Percentiles rank a stretch among this genome's conserved stretches.
These are phyloP conservation scores for Hylia prasina DNA, from an alignment of 2,113 vertebrate genomes.

Conservation along the genomic window DNA sequence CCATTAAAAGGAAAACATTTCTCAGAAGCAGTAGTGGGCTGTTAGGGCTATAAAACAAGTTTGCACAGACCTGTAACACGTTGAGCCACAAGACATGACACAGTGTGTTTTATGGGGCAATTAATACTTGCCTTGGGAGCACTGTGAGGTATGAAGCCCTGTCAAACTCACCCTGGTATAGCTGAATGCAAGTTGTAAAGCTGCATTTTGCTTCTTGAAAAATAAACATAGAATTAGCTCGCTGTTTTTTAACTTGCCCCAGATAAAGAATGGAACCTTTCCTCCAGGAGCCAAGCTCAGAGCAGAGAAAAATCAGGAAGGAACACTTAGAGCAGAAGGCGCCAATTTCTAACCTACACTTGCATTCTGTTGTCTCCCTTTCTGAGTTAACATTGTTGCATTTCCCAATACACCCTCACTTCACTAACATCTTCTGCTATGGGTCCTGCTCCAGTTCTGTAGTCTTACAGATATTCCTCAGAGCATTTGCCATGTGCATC, in stretches of 20 bases:
- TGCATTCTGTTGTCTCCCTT: neutral
- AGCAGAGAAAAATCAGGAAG: neutral
- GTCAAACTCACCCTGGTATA: slow-evolving; percentile 11
- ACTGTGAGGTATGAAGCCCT: neutral
- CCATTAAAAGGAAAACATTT: slow-evolving; percentile 35
- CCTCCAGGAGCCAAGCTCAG: neutral
- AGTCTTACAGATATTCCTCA: neutral
- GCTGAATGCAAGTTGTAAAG: neutral
- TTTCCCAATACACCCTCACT: neutral
- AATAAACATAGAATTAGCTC: neutral
- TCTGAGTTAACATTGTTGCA: neutral
- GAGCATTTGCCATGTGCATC: neutral
- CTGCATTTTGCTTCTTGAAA: slow-evolving; percentile 11
- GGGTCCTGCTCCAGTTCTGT: neutral
- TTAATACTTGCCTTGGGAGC: slow-evolving; percentile 50
- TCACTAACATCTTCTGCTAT: neutral
- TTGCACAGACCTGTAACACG: slow-evolving; percentile 24
- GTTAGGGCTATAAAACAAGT: slow-evolving; percentile 51
- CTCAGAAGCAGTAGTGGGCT: slow-evolving; percentile 38
- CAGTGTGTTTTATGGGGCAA: slow-evolving; percentile 57
- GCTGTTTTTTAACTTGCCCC: neutral
- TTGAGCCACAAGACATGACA: slow-evolving; percentile 42
- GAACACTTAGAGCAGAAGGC: neutral
- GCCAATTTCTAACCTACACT: neutral
- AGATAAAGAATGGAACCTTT: neutral